Conservation (phyloP, 2,888 invertebrate species). For the Calliopum simillimum region DNA sequence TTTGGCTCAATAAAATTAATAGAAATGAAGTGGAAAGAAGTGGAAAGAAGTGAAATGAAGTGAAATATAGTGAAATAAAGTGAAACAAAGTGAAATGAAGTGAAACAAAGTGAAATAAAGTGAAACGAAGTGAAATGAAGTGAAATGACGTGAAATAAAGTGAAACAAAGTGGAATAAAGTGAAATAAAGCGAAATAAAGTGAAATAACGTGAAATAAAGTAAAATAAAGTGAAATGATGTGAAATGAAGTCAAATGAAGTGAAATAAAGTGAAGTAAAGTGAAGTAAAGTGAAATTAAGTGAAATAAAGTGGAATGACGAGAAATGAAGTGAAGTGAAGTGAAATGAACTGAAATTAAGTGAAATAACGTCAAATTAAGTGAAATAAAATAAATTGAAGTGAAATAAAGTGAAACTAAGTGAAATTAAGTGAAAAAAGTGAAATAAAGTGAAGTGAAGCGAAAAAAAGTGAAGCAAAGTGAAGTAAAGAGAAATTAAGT, state of each 20-base stretch:
- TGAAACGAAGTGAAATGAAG: constrained; percentile 1
- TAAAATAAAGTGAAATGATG: not conserved
- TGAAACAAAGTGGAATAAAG: constrained; percentile 3
- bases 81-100: constrained; percentile 3
- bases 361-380: too few relatives aligned
- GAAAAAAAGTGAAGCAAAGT: constrained; percentile 10
- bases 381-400: too few relatives aligned
- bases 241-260: constrained; percentile 2
- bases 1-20: too few relatives aligned
- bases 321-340: too few relatives aligned
- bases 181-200: constrained; percentile 6
- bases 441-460: constrained; percentile 8
- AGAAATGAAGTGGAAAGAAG: constrained; percentile 4
- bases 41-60: constrained; percentile 2
- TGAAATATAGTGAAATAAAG: constrained; percentile 7
- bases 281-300: too few relatives aligned
- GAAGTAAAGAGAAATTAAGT: not conserved
- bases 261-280: constrained; percentile 9
- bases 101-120: constrained; percentile 3
- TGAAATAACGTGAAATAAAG: constrained; percentile 4
- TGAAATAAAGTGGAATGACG: too few relatives aligned
- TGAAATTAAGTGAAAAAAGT: too few relatives aligned
- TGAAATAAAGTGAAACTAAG: too few relatives aligned
- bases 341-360: too few relatives aligned
- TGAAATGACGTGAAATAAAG: constrained; percentile 2